Evolutionary conservation across 2,797 vertebrate genomes (phyloP), one percentile per base, ranked within the genome.

Genomic region (Xenops minutus): DNA sequence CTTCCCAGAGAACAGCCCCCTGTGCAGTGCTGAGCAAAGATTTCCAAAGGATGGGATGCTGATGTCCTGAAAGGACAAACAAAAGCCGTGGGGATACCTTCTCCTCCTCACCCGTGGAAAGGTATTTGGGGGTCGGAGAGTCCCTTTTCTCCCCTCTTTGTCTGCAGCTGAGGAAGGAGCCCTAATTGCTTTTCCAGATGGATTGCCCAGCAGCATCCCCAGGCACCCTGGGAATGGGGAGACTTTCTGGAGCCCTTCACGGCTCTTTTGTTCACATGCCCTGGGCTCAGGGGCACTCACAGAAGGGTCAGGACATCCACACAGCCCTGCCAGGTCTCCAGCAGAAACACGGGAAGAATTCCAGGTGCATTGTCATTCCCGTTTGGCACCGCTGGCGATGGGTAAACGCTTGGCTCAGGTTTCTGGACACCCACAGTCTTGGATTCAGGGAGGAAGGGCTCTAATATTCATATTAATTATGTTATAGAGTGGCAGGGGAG

Each of bases 141-240:
- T 13, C 75, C 83, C 71, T 88, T 58, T 71, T 69, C 37, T 49
- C 62, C 84, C 11, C 36, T 41, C 64, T 91, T 92, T 93, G 75
- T 89, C 17, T 55, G 76, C 52, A 55, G 63, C 73, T 58, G 61
- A 48, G 34, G 58, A 62, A 89, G 68, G 75, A 75, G 34, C 26
- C 0, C 2, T 49, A 69, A 97, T 88, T 82, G 66, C 93, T 96
- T 93, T 93, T 89, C 94, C 92, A 95, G 75, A 30, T 77, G 94
- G 36, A 39, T 55, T 41, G 41, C 72, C 75, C 43, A 0, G 14
- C 71, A 91, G 68, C 82, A 73, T 92, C 85, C 64, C 32, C 61
- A 44, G 48, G 52, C 73, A 55, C 34, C 41, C 56, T 23, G 3
- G 10, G 26, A 68, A 36, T 14, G 30, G 73, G 23, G 34, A 92